Percentiles rank a stretch among this genome's conserved stretches.
Conservation (phyloP, 2,113 vertebrate species). For the Pavo muticus region DNA sequence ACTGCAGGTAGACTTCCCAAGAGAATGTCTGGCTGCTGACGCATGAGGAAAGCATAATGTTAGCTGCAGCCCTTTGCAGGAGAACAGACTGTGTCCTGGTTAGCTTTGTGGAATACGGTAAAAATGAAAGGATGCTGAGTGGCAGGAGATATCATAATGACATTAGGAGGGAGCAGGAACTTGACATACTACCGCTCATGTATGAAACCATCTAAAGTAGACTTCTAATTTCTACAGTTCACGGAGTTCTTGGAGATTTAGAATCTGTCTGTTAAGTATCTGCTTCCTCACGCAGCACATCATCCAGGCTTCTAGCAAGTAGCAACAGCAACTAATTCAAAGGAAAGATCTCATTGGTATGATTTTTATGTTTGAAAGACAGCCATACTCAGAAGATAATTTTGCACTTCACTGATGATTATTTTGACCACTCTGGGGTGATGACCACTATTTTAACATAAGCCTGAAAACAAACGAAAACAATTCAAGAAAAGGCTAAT, state of each 20-base stretch:
- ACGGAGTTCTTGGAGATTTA: background rate
- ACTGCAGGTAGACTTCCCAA: background rate
- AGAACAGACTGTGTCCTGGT: rapidly evolving
- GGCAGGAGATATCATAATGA: background rate
- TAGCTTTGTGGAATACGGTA: background rate
- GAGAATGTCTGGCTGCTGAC: background rate
- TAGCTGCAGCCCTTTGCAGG: background rate
- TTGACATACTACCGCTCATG: background rate
- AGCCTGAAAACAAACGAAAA: background rate
- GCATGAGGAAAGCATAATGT: background rate
- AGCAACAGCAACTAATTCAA: background rate
- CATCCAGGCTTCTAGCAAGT: background rate
- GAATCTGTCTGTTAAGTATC: background rate
- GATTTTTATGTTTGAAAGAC: background rate
- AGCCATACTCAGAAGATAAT: background rate
- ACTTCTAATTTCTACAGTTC: background rate
- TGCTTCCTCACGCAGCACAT: background rate
- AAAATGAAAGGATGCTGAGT: background rate
- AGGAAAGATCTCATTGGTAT: background rate
- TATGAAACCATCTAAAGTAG: background rate
- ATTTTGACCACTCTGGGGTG: background rate
- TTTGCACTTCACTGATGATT: background rate
- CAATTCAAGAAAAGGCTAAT: background rate
- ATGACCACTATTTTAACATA: background rate
- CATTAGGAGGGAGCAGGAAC: background rate